Evolutionary conservation across 1,140 invertebrate species (phyloP).

Genomic region (Eupristina koningsbergeri): DNA sequence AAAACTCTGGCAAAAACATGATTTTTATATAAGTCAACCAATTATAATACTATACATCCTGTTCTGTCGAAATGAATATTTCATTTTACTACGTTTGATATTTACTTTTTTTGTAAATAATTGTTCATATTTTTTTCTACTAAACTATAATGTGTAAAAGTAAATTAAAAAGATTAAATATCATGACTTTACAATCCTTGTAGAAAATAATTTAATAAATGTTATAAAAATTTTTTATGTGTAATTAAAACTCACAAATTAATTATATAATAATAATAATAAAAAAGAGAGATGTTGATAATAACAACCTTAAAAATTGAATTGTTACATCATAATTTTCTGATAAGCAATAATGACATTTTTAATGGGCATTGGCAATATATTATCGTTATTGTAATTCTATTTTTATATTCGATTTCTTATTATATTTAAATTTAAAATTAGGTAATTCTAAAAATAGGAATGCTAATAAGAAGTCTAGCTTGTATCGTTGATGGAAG

Average conservation of each 20-base stretch:
- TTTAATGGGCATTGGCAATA: not conserved
- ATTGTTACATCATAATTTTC: conserved; percentile 17
- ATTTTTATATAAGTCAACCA: not conserved
- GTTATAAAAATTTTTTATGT: not conserved
- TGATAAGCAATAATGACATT: not conserved
- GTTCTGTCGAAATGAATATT: not conserved
- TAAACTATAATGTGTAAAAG: not conserved
- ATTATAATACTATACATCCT: not conserved
- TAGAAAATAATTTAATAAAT: conserved; percentile 13
- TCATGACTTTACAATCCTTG: not conserved
- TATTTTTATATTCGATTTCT: not conserved
- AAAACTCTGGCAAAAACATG: not conserved
- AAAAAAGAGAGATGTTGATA: conserved; percentile 7
- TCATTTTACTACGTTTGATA: not conserved
- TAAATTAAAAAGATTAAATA: not conserved
- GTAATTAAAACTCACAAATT: conserved; percentile 7
- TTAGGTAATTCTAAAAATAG: not conserved
- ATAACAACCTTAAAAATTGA: conserved; percentile 5
- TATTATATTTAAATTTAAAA: conserved; percentile 9
- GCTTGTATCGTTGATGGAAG: conserved; percentile 20
- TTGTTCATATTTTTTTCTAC: not conserved
- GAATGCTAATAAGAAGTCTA: not conserved
- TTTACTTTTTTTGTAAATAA: not conserved
- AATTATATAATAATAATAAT: conserved; percentile 9
- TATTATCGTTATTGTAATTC: not conserved